A percentile compares a stretch with the other conserved stretches of the same genome.
These are phyloP conservation scores for Megalops atlanticus DNA, from an alignment of 2,113 vertebrate genomes.

Conservation along the genomic window DNA sequence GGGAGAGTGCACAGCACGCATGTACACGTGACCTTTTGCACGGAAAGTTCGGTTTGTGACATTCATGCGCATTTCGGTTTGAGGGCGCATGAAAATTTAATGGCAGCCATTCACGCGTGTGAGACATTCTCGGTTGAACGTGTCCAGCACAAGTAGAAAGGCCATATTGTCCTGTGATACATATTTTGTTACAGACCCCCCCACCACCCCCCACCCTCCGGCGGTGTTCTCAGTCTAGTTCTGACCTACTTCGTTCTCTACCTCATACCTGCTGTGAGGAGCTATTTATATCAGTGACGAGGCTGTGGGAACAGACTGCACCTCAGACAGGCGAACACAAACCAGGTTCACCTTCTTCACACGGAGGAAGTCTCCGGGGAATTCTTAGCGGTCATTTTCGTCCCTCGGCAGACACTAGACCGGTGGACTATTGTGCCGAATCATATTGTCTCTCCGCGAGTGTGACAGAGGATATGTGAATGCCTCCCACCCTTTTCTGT, in stretches of 20 bases:
- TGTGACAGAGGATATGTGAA: too few relatives aligned
- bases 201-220: slow-evolving; percentile 47
- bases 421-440: too few relatives aligned
- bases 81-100: too few relatives aligned
- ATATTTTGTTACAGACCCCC: slow-evolving; percentile 60
- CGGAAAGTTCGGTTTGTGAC: not conserved
- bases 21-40: too few relatives aligned
- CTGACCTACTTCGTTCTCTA: slow-evolving; percentile 58
- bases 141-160: slow-evolving; percentile 27
- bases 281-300: slow-evolving; percentile 58
- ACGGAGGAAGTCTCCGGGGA: slow-evolving; percentile 9
- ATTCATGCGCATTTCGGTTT: not conserved
- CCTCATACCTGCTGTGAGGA: slow-evolving; percentile 58
- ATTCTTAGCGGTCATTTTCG: too few relatives aligned
- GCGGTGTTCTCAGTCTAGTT: slow-evolving; percentile 46
- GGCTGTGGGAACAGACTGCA: slow-evolving; percentile 33
- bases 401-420: too few relatives aligned
- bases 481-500: too few relatives aligned
- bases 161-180: slow-evolving; percentile 35
- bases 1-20: too few relatives aligned
- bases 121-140: slow-evolving; percentile 30
- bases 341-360: not conserved
- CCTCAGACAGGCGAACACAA: not conserved
- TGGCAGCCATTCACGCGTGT: too few relatives aligned
- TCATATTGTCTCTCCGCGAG: too few relatives aligned